Evolutionary conservation across 1,140 invertebrate species (phyloP).

Genomic region (Thaumetopoea pityocampa): DNA sequence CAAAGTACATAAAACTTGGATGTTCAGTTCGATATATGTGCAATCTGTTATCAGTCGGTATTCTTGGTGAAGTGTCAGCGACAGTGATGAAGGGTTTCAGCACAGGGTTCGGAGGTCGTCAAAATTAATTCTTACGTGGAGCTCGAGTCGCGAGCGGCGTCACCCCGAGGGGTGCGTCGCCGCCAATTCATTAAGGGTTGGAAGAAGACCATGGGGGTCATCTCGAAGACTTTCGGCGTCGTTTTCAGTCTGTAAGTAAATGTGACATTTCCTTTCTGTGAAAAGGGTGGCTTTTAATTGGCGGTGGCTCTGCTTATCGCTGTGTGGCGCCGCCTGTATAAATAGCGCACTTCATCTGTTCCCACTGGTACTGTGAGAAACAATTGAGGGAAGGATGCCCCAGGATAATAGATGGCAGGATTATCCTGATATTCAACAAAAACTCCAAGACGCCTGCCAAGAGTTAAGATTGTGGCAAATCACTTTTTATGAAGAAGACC

Average conservation of each 20-base stretch:
- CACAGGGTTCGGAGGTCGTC: constrained; percentile 28
- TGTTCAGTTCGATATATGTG: constrained; percentile 24
- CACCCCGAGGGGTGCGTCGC: constrained; percentile 59
- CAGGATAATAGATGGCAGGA: too few species aligned
- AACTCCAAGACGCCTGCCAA: too few species aligned
- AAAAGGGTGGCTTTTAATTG: too few species aligned
- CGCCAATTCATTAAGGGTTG: constrained; percentile 70
- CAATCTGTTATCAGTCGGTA: constrained; percentile 20
- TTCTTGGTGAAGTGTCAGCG: constrained; percentile 37
- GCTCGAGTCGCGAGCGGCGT: constrained; percentile 48
- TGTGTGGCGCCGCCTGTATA: too few species aligned
- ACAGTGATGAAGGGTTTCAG: constrained; percentile 43
- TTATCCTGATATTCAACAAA: too few species aligned
- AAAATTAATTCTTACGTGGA: constrained; percentile 68
- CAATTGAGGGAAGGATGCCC: too few species aligned
- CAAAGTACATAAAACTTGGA: constrained; percentile 21
- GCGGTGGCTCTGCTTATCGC: too few species aligned
- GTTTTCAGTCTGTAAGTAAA: constrained; percentile 84
- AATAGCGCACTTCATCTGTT: too few species aligned
- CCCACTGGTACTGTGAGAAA: too few species aligned
- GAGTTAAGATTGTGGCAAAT: too few species aligned
- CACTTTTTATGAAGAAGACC: too few species aligned
- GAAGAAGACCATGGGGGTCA: constrained; percentile 80
- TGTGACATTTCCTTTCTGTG: too few species aligned
- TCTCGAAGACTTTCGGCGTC: constrained; percentile 83